These are phyloP conservation scores for Botia kubotai DNA, from an alignment of 2,797 vertebrate species.

Conservation along the genomic window DNA sequence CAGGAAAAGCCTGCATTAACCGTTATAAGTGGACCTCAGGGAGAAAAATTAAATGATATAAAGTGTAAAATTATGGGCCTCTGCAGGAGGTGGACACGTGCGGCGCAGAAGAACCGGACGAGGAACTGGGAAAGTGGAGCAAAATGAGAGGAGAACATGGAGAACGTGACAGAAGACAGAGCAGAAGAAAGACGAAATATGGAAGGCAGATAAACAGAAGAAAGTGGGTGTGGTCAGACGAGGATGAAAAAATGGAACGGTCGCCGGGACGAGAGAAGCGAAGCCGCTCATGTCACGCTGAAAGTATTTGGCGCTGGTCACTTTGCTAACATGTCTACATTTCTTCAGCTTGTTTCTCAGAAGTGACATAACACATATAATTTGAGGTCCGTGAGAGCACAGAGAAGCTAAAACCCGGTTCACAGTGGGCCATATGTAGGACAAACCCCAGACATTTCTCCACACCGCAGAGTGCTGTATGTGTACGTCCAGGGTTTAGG, in stretches of 20 bases:
- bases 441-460: conserved; percentile 47
- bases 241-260: conserved; percentile 56
- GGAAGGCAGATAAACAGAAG: conserved; percentile 20
- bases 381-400: conserved; percentile 76
- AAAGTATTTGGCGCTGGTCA: conserved; percentile 78
- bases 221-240: conserved; percentile 14
- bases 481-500: background rate
- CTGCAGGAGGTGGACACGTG: no score
- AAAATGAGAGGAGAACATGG: background rate
- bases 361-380: conserved; percentile 82
- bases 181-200: background rate
- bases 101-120: background rate
- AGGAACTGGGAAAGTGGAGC: background rate
- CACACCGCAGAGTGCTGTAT: conserved; percentile 24
- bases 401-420: conserved; percentile 52
- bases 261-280: conserved; percentile 62
- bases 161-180: background rate
- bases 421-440: conserved; percentile 46
- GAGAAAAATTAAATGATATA: no score
- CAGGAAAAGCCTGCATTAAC: background rate
- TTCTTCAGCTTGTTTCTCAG: conserved; percentile 65
- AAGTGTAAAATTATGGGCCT: no score
- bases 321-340: conserved; percentile 73
- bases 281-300: conserved; percentile 77
- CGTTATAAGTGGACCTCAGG: no score